Evolutionary conservation across 2,797 vertebrate species (phyloP).

Genomic region (Cyclura pinguis): DNA sequence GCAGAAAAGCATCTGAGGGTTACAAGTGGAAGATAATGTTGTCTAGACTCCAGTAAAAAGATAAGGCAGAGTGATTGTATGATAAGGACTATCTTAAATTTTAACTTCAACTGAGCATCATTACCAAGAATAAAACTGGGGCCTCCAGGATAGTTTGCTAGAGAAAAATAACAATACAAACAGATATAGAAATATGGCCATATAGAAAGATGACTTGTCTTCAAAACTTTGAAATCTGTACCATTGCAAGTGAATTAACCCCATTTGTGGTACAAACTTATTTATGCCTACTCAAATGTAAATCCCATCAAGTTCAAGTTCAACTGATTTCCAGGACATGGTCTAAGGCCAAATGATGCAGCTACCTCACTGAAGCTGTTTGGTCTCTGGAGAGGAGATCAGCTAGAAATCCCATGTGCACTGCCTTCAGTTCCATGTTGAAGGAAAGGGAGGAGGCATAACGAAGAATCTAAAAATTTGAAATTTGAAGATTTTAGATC

Average conservation of each 20-base stretch:
- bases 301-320: background rate
- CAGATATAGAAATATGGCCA: background rate
- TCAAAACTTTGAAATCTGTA: background rate
- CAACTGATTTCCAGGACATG: background rate
- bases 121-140: background rate
- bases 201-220: background rate
- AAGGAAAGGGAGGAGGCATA: background rate
- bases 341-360: background rate
- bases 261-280: background rate
- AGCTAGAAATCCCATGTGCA: background rate
- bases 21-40: background rate
- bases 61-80: background rate
- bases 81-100: background rate
- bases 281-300: background rate
- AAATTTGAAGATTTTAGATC: background rate
- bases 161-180: background rate
- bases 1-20: background rate
- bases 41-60: background rate
- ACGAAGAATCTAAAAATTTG: background rate
- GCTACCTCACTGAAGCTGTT: background rate
- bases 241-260: background rate
- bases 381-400: background rate
- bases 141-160: background rate
- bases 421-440: background rate
- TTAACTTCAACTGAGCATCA: background rate